These are phyloP conservation scores for Erebia ligea DNA, from an alignment of 2,888 invertebrate species.

Conservation along the genomic window DNA sequence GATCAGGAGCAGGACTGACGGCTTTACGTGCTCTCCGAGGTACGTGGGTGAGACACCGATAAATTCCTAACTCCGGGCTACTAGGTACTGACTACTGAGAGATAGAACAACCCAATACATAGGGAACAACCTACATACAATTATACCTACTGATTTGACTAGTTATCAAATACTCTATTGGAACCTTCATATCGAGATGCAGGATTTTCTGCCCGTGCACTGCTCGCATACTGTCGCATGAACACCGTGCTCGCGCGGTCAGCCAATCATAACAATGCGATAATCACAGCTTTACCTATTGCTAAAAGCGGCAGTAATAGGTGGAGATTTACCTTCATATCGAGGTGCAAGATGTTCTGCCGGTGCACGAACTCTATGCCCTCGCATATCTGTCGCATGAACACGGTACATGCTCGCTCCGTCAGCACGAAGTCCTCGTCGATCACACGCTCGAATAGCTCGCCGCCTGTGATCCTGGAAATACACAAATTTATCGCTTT, in stretches of 20 bases:
- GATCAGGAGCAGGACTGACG: no score
- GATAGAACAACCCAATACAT: no score
- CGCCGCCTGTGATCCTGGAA: conserved; percentile 97
- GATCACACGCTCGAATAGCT: conserved; percentile 98
- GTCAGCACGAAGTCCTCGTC: conserved; percentile 99
- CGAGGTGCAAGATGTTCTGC: conserved; percentile 97
- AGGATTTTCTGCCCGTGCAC: conserved; percentile 97
- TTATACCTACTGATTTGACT: no score
- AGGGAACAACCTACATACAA: no score
- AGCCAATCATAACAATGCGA: conserved; percentile 60
- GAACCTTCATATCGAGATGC: conserved; percentile 59
- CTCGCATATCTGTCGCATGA: conserved; percentile 99
- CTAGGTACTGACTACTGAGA: no score
- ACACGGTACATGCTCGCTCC: conserved; percentile 97
- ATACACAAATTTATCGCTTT: background rate
- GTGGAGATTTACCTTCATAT: conserved; percentile 92
- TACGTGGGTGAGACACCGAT: no score
- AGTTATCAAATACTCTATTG: no score
- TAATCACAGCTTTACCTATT: no score
- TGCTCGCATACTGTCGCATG: conserved; percentile 98
- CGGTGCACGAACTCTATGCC: conserved; percentile 98
- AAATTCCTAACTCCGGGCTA: no score
- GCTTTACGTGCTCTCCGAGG: no score
- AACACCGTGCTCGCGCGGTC: conserved; percentile 99
- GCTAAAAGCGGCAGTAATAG: background rate